Percentiles rank a stretch among this genome's conserved stretches.
Conservation (phyloP, 64 coral and sea anemone species). For the Trachythela sp. region DNA sequence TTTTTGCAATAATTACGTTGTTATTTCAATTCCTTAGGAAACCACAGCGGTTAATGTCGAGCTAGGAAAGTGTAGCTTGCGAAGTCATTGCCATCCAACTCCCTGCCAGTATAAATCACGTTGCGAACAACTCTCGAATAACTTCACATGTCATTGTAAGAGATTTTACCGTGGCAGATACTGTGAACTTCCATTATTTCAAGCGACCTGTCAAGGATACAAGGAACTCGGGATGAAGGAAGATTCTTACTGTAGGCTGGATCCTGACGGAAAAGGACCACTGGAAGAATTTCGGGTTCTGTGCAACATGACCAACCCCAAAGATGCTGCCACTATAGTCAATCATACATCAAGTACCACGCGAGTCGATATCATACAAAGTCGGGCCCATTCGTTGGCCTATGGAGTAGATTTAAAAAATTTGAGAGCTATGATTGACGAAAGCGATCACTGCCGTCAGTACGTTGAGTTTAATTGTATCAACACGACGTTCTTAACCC, state of each 20-base stretch:
- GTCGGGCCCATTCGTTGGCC: neutral
- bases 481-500: neutral
- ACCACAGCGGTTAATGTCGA: too few relatives aligned
- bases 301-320: conserved; percentile 25
- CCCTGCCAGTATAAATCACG: neutral
- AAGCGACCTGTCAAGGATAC: conserved; percentile 37
- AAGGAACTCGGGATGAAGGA: conserved; percentile 35
- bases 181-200: conserved; percentile 32
- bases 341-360: neutral
- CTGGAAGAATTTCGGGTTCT: neutral
- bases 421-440: conserved; percentile 17
- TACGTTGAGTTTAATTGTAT: conserved; percentile 39
- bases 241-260: conserved; percentile 33
- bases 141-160: conserved; percentile 26
- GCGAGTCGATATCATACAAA: neutral
- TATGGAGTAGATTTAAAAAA: neutral
- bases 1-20: too few relatives aligned
- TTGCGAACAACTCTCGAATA: neutral
- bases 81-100: conserved; percentile 33
- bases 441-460: conserved; percentile 34
- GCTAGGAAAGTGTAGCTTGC: neutral
- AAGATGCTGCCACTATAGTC: conserved; percentile 11
- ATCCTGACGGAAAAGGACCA: conserved; percentile 24
- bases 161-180: conserved; percentile 22
- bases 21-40: too few relatives aligned